These are phyloP conservation scores for Chaenocephalus aceratus DNA, from an alignment of 2,113 vertebrate species.

Conservation along the genomic window DNA sequence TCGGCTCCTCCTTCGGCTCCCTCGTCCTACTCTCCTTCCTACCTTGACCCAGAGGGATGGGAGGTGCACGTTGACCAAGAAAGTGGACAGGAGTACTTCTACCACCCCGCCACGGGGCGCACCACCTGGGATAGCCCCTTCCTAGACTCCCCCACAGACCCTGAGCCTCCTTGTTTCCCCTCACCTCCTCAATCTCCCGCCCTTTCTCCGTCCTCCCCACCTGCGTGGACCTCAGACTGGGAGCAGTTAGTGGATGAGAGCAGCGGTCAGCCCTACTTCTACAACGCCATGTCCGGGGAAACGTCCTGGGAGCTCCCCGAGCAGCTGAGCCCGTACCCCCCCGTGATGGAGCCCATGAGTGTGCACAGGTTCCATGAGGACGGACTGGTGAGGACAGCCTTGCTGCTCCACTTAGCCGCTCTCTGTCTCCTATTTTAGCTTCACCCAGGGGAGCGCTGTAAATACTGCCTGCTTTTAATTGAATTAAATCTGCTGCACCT, in stretches of 20 bases:
- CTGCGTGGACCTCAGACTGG: constrained; percentile 83
- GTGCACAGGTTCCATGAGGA: constrained; percentile 66
- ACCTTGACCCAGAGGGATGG: constrained; percentile 82
- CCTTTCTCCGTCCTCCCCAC: constrained; percentile 63
- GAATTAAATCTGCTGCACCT: constrained; percentile 65
- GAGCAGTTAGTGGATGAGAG: constrained; percentile 88
- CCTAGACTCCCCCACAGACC: constrained; percentile 69
- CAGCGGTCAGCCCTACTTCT: constrained; percentile 90
- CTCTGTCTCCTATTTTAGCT: constrained; percentile 72
- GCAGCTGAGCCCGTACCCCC: constrained; percentile 54
- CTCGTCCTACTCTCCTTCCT: constrained; percentile 18
- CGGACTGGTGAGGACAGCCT: constrained; percentile 74
- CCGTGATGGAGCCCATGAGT: constrained; percentile 72
- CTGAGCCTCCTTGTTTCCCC: constrained; percentile 35
- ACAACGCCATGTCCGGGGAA: constrained; percentile 91
- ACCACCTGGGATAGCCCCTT: constrained; percentile 95
- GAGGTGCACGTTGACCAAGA: constrained; percentile 89
- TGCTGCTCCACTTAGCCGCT: constrained; percentile 70
- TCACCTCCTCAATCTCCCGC: constrained; percentile 52
- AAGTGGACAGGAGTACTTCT: constrained; percentile 92
- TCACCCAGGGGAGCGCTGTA: constrained; percentile 66
- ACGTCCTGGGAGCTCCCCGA: constrained; percentile 92
- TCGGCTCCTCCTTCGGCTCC: neutral
- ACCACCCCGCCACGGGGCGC: constrained; percentile 87
- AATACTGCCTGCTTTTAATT: constrained; percentile 74